phyloP scores from a whole-genome alignment of 2,888 invertebrate species.

The Prostheceraeus crozeri region DNA sequence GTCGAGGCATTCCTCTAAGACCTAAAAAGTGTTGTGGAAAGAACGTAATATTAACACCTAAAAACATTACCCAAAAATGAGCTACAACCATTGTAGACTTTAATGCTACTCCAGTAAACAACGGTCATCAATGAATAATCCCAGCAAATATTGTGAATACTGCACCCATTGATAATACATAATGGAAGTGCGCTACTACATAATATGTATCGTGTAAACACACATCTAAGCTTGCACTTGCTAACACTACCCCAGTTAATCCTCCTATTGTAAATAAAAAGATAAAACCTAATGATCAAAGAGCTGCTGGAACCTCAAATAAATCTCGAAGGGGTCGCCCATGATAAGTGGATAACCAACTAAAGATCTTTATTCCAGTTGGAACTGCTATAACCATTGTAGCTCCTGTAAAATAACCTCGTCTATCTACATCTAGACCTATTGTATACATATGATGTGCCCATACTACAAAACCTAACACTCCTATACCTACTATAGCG shows the following conservation, averaged over 20 bases:
- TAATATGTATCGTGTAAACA: constrained; percentile 70
- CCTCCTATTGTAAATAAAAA: constrained; percentile 39
- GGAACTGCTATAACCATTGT: constrained; percentile 80
- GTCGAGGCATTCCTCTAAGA: constrained; percentile 66
- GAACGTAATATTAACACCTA: constrained; percentile 69
- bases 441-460: constrained; percentile 78
- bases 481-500: constrained; percentile 73
- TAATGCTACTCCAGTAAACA: constrained; percentile 63
- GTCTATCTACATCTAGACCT: constrained; percentile 73
- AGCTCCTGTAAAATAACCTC: constrained; percentile 74
- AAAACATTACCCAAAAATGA: constrained; percentile 66
- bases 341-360: constrained; percentile 67
- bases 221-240: constrained; percentile 70
- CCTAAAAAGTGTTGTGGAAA: constrained; percentile 70
- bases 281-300: constrained; percentile 37
- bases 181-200: constrained; percentile 72
- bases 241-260: constrained; percentile 63
- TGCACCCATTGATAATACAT: constrained; percentile 69
- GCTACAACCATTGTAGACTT: constrained; percentile 49
- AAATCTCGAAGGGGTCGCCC: constrained; percentile 51
- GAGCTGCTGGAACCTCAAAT: constrained; percentile 40
- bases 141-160: constrained; percentile 70
- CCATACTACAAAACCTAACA: constrained; percentile 75
- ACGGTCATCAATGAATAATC: constrained; percentile 65
- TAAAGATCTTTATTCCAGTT: constrained; percentile 75